phyloP scores from a whole-genome alignment of 2,888 invertebrate species.

The Agonopterix arenella region DNA sequence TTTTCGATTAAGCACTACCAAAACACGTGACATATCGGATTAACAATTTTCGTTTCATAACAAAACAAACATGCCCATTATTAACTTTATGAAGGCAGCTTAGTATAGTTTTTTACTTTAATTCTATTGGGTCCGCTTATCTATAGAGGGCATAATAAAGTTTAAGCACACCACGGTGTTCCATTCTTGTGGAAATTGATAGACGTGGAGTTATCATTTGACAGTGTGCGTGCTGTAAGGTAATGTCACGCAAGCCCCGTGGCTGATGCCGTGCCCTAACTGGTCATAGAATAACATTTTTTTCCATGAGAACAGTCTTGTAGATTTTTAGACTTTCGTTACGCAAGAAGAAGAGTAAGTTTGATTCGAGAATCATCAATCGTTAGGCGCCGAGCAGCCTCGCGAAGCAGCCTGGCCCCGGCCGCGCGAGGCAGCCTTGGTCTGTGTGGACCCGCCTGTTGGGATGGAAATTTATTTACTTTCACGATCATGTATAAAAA shows the following conservation, averaged over 20 bases:
- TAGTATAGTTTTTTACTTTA: constrained; percentile 18
- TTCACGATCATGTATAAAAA: no score
- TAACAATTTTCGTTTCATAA: no score
- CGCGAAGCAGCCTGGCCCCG: neutral
- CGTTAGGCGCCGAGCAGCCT: neutral
- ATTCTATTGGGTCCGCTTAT: constrained; percentile 52
- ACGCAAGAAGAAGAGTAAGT: no score
- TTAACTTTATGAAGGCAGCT: constrained; percentile 25
- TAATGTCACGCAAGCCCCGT: constrained; percentile 60
- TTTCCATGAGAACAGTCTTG: no score
- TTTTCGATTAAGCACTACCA: no score
- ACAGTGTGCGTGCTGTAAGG: constrained; percentile 62
- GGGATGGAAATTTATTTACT: no score
- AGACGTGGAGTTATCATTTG: constrained; percentile 74
- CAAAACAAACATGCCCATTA: constrained; percentile 26
- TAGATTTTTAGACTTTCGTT: no score
- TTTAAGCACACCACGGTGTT: constrained; percentile 41
- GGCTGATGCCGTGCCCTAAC: constrained; percentile 45
- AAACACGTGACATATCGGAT: no score
- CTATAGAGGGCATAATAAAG: constrained; percentile 36
- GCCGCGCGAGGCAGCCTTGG: no score
- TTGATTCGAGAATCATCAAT: no score
- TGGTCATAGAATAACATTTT: constrained; percentile 34
- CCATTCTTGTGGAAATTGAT: constrained; percentile 70
- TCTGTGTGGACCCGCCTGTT: no score